Evolutionary conservation across 2,113 vertebrate species (phyloP).

Genomic region (Cercocebus atys): DNA sequence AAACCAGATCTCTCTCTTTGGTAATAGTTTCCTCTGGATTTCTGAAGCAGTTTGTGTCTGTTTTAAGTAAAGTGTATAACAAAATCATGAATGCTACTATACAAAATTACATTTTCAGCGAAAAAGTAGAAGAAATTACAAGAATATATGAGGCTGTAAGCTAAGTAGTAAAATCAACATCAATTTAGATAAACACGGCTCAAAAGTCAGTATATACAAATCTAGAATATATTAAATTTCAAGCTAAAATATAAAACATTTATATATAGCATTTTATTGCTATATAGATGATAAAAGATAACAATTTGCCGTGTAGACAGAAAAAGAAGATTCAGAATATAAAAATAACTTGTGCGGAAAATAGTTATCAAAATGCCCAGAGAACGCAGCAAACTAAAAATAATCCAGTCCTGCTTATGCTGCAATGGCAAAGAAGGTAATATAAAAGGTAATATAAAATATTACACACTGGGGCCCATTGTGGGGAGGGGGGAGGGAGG

Average conservation of each 20-base stretch:
- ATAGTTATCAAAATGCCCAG: neutral
- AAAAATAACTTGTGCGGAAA: neutral
- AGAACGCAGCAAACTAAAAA: neutral
- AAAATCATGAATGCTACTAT: neutral
- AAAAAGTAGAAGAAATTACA: neutral
- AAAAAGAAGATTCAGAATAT: neutral
- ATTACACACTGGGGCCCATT: too few species aligned
- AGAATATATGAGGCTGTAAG: neutral
- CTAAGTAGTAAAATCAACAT: neutral
- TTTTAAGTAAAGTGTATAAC: neutral
- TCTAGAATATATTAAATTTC: neutral
- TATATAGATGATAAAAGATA: neutral
- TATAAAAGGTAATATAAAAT: neutral
- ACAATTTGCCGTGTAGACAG: neutral
- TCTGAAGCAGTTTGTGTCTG: neutral
- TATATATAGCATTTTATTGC: neutral
- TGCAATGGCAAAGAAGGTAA: neutral
- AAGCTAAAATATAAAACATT: neutral
- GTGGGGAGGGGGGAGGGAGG: too few species aligned
- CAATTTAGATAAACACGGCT: neutral
- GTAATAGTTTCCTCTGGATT: neutral
- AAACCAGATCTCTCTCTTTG: neutral
- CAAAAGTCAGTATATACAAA: neutral
- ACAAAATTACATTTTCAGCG: neutral
- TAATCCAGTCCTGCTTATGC: neutral